Evolutionary conservation across 2,797 vertebrate species (phyloP), one percentile per base, ranked within the genome.

Genomic region (Ctenochaetus hawaiiensis): DNA sequence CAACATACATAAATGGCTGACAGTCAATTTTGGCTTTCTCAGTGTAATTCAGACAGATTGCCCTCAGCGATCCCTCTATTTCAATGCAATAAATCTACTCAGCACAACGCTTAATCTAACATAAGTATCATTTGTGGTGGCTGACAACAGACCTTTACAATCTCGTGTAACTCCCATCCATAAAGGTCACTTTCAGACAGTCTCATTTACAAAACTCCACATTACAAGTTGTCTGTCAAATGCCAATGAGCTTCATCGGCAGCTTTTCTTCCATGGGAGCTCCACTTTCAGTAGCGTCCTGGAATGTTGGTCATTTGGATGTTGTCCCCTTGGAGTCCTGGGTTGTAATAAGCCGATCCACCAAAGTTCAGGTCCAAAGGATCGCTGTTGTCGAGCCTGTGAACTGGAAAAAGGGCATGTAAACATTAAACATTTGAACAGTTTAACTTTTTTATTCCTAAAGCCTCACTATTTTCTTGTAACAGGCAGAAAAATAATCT

Each of bases 301-400:
- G 95, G 90, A 34, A 94, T 78, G 84, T 74, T 92, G 80, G 20
- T 79, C 96, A 96, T 96, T 76, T 95, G 95, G 82, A 96, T 95
- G 89, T 77, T 86, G 88, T 96, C 95, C 30, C 75, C 83, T 72
- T 95, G 92, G 22, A 93, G 90, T 54, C 71, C 80, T 53, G 92
- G 90, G 84, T 95, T 97, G 92, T 94, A 93, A 72, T 95, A 96
- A 23, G 93, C 93, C 1, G 71, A 73, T 6, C 93, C 89, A 18
- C 93, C 95, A 41, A 92, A 95, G 81, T 91, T 95, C 70, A 89
- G 67, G 67, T 96, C 94, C 41, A 96, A 72, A 26, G 94, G 92
- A 18, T 96, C 96, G 0, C 72, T 87, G 60, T 94, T 94, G 87
- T 97, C 96, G 78, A 97, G 87, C 78, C 95, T 90, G 56, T 96